These are phyloP conservation scores for Crepidodera aurea DNA, from an alignment of 2,888 invertebrate species.

Conservation along the genomic window DNA sequence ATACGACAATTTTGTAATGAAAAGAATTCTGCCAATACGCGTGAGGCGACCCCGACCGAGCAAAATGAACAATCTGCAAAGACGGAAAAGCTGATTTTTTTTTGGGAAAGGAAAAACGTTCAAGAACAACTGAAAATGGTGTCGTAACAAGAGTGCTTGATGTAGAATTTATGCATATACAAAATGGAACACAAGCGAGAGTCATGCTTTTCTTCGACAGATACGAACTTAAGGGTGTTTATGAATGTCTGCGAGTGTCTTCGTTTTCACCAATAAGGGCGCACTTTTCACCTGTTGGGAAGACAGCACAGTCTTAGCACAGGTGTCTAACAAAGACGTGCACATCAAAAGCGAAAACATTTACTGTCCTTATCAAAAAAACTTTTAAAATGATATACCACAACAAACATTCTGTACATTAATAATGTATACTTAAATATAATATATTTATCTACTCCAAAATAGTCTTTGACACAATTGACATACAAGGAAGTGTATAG, in stretches of 20 bases:
- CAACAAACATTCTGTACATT: no score
- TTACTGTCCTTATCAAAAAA: conserved; percentile 13
- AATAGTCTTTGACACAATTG: no score
- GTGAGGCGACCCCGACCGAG: neutral
- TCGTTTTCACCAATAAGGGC: conserved; percentile 81
- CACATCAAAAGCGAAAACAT: conserved; percentile 36
- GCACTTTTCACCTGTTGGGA: conserved; percentile 81
- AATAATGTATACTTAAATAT: no score
- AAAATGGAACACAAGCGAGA: conserved; percentile 46
- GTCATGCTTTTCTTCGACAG: conserved; percentile 44
- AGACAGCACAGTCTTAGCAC: conserved; percentile 65
- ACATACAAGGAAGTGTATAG: no score
- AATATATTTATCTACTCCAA: no score
- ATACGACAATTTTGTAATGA: conserved; percentile 15
- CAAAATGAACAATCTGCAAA: neutral
- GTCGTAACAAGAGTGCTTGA: conserved; percentile 41
- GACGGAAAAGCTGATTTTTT: conserved; percentile 15
- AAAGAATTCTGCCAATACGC: conserved; percentile 4
- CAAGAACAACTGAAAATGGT: conserved; percentile 33
- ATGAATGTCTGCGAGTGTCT: conserved; percentile 62
- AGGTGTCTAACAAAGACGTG: conserved; percentile 52
- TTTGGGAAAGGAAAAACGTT: conserved; percentile 10
- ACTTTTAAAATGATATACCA: no score
- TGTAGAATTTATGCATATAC: conserved; percentile 26
- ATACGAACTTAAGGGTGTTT: conserved; percentile 38